Evolutionary conservation across 30 jellyfish, hydroid and myxozoan genomes (phyloP).

Genomic region (Haliclystus octoradiatus): DNA sequence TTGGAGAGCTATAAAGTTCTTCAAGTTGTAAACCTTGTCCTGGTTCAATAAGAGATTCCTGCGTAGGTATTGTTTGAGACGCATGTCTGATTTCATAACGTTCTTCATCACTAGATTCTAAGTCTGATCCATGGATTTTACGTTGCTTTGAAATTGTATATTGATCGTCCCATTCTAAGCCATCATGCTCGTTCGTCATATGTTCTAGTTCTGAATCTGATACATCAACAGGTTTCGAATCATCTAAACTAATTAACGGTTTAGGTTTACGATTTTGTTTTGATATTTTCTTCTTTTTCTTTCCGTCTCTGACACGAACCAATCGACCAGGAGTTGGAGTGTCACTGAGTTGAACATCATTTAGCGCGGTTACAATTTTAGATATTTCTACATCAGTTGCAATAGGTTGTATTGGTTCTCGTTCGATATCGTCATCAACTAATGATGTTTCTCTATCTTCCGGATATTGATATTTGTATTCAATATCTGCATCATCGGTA

Average conservation of each 20-base stretch:
- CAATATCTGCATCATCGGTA: slow-evolving; percentile 36
- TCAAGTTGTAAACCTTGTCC: neutral
- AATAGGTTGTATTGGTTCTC: neutral
- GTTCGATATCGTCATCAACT: neutral
- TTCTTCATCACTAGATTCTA: neutral
- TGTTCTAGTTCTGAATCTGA: neutral
- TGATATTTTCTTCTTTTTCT: neutral
- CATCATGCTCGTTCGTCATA: neutral
- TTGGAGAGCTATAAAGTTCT: neutral
- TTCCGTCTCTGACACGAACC: neutral
- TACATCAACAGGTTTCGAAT: neutral
- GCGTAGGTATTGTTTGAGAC: neutral
- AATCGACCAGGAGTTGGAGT: neutral
- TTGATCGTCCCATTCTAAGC: neutral
- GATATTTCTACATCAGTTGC: slow-evolving; percentile 2
- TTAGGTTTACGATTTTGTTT: neutral
- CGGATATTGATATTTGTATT: slow-evolving; percentile 3
- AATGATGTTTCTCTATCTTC: neutral
- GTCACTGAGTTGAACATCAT: neutral
- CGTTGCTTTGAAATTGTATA: neutral
- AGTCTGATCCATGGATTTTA: neutral
- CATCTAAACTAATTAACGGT: neutral
- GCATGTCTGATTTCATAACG: neutral
- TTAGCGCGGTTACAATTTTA: slow-evolving; percentile 9
- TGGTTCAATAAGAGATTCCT: neutral